These are phyloP conservation scores for Limnephilus marmoratus DNA, from an alignment of 2,888 invertebrate species.

Conservation along the genomic window DNA sequence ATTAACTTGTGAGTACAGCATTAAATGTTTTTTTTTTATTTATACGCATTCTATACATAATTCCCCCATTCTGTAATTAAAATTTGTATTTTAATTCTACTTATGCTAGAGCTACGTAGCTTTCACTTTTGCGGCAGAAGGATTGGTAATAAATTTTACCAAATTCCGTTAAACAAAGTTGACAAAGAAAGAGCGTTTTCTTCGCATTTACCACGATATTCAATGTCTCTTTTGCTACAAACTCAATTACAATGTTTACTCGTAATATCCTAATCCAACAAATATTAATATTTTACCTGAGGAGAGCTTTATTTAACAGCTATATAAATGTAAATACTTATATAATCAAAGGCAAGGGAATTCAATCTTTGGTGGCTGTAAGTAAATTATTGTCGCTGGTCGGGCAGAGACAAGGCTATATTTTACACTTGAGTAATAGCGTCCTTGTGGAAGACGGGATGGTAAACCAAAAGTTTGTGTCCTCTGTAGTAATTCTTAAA, in stretches of 20 bases:
- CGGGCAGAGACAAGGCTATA: conserved; percentile 35
- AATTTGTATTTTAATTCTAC: too few species aligned
- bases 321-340: background rate
- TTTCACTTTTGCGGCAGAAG: too few species aligned
- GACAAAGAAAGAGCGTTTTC: too few species aligned
- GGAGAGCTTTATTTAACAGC: background rate
- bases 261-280: background rate
- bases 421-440: conserved; percentile 35
- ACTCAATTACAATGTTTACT: background rate
- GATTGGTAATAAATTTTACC: too few species aligned
- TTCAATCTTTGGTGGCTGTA: conserved; percentile 25
- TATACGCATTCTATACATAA: too few species aligned
- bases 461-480: conserved; percentile 20
- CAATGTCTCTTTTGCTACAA: too few species aligned
- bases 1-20: too few species aligned
- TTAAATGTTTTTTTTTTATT: too few species aligned
- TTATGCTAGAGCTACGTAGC: too few species aligned
- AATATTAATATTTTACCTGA: background rate
- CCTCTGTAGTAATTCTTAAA: background rate
- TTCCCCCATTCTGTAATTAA: too few species aligned
- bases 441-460: background rate
- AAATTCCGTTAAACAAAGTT: too few species aligned
- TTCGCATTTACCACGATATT: too few species aligned
- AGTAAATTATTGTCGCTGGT: conserved; percentile 32
- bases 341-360: conserved; percentile 25